Conservation (phyloP, 2,113 vertebrate species). For the Pantherophis guttatus region DNA sequence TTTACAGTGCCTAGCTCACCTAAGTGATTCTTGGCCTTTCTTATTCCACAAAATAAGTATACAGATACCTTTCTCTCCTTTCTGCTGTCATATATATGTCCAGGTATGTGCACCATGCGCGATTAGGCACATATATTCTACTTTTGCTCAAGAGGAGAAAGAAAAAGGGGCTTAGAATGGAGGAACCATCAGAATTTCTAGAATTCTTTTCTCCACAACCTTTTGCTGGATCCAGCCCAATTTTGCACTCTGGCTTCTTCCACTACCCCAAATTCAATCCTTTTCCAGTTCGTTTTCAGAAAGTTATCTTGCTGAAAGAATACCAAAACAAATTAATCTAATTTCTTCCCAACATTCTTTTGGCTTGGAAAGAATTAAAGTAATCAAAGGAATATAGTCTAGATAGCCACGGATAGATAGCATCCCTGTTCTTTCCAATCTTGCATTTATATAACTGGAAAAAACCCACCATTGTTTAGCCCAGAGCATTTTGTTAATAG, state of each 20-base stretch:
- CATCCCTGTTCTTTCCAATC: not conserved
- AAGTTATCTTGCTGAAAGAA: not conserved
- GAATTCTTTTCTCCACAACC: not conserved
- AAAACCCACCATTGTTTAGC: not conserved
- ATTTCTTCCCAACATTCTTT: not conserved
- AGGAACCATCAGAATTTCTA: not conserved
- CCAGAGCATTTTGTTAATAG: not conserved
- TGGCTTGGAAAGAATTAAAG: not conserved
- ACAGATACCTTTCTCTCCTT: not conserved
- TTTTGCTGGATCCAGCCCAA: not conserved
- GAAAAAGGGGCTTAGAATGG: not conserved
- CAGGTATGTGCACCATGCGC: not conserved
- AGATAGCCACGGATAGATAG: not conserved
- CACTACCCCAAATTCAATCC: not conserved
- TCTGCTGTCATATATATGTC: not conserved
- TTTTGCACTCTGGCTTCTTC: not conserved
- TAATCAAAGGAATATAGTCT: not conserved
- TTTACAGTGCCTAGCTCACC: not conserved
- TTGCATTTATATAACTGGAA: conserved; percentile 22
- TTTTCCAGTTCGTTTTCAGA: not conserved
- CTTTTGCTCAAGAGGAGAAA: not conserved
- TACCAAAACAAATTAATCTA: not conserved
- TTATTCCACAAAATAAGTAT: not conserved
- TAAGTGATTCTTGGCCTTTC: not conserved
- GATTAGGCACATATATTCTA: not conserved